Conservation (phyloP, 2,888 invertebrate species). For the Mythimna loreyi region DNA sequence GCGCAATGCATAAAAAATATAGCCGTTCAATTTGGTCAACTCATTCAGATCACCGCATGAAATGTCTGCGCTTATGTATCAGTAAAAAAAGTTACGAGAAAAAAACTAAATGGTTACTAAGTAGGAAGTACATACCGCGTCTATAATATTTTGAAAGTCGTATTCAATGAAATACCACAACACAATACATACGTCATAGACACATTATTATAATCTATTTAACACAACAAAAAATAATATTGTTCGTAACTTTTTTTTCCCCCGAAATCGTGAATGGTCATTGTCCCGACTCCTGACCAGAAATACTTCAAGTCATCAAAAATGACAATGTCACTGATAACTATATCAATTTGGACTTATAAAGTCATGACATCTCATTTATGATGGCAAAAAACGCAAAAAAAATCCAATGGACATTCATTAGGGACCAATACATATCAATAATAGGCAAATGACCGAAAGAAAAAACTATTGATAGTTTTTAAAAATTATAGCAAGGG, state of each 20-base stretch:
- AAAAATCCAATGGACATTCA: constrained; percentile 56
- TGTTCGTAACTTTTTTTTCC: constrained; percentile 44
- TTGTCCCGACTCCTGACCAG: constrained; percentile 45
- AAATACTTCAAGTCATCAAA: constrained; percentile 60
- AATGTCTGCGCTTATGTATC: constrained; percentile 23
- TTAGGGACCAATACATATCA: constrained; percentile 46
- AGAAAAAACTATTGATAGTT: constrained; percentile 49
- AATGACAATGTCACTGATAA: constrained; percentile 67
- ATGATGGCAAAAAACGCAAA: constrained; percentile 54
- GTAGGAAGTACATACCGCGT: constrained; percentile 38
- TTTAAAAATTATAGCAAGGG: constrained; percentile 56
- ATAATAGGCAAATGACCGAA: constrained; percentile 53
- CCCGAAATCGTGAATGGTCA: constrained; percentile 47
- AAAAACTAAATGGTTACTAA: constrained; percentile 16
- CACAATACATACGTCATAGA: constrained; percentile 45
- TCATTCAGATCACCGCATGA: constrained; percentile 26
- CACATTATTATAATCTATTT: constrained; percentile 42
- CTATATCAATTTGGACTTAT: constrained; percentile 64
- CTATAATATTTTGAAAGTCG: constrained; percentile 46
- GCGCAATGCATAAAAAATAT: constrained; percentile 18
- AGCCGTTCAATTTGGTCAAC: constrained; percentile 30
- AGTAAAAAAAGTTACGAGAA: constrained; percentile 22
- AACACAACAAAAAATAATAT: constrained; percentile 49
- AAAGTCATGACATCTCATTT: constrained; percentile 65
- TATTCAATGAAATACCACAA: constrained; percentile 44